These are phyloP conservation scores for Polydrusus cervinus DNA, from an alignment of 2,888 invertebrate genomes.

Conservation along the genomic window DNA sequence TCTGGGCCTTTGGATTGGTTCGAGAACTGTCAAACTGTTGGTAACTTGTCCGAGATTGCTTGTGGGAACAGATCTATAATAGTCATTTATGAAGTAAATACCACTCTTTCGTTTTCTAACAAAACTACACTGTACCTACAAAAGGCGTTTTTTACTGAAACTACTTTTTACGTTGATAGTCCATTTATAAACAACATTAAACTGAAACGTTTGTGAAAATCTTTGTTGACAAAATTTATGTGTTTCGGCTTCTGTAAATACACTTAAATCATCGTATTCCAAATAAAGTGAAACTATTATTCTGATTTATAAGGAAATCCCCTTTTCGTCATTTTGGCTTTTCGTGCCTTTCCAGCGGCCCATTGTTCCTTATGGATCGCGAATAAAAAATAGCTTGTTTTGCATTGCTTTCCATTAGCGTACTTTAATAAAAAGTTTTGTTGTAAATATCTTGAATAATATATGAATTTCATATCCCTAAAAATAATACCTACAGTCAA, in stretches of 20 bases:
- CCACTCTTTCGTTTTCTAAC: too few species aligned
- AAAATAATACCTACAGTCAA: too few species aligned
- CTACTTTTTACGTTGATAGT: too few species aligned
- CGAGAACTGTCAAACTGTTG: too few species aligned
- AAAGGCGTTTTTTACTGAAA: too few species aligned
- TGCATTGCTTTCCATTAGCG: slow-evolving; percentile 14
- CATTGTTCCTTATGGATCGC: slow-evolving; percentile 31
- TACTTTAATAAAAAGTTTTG: not conserved
- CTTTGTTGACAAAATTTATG: slow-evolving; percentile 20
- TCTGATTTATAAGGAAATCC: slow-evolving; percentile 39
- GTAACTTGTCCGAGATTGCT: too few species aligned
- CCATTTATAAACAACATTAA: not conserved
- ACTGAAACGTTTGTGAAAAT: slow-evolving; percentile 6
- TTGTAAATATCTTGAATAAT: too few species aligned
- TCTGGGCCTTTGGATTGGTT: too few species aligned
- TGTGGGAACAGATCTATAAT: too few species aligned
- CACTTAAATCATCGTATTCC: slow-evolving; percentile 34
- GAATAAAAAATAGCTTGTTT: slow-evolving; percentile 19
- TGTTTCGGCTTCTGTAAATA: slow-evolving; percentile 5
- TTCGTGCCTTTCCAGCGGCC: slow-evolving; percentile 22
- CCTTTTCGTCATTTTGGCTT: slow-evolving; percentile 36
- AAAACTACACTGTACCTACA: too few species aligned
- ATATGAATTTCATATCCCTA: too few species aligned
- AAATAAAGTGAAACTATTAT: slow-evolving; percentile 38
- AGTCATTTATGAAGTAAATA: too few species aligned